These are phyloP conservation scores for Canis aureus DNA, from an alignment of 2,113 vertebrate genomes.

Conservation along the genomic window DNA sequence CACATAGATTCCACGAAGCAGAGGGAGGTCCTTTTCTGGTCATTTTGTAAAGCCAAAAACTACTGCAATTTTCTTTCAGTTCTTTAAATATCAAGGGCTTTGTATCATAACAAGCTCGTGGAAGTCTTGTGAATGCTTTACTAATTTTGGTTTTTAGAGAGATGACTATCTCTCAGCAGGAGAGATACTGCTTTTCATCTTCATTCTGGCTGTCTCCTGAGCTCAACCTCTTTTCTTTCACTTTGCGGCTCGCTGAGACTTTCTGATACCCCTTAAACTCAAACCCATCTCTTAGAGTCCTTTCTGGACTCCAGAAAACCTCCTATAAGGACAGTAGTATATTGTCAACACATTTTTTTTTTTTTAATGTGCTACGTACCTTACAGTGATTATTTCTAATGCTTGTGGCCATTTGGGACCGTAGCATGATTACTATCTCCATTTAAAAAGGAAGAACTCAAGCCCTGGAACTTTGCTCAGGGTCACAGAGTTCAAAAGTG, in stretches of 20 bases:
- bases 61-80: not conserved
- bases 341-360: not conserved
- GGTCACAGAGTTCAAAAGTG: constrained; percentile 1
- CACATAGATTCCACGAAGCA: not conserved
- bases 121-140: not conserved
- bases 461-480: not conserved
- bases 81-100: constrained; percentile 7
- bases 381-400: not conserved
- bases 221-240: not conserved
- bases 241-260: not conserved
- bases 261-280: not conserved
- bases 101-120: not conserved
- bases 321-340: not conserved
- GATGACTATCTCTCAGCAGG: not conserved
- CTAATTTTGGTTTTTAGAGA: constrained; percentile 26
- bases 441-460: constrained; percentile 12
- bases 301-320: not conserved
- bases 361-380: not conserved
- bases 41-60: not conserved
- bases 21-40: not conserved
- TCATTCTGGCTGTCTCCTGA: not conserved
- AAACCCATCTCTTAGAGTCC: not conserved
- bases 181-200: not conserved
- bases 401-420: not conserved
- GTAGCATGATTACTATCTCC: not conserved